Percentiles rank a stretch among this genome's conserved stretches.
Conservation (phyloP, 2,113 vertebrate genomes). For the Psilopsiagon aurifrons region DNA sequence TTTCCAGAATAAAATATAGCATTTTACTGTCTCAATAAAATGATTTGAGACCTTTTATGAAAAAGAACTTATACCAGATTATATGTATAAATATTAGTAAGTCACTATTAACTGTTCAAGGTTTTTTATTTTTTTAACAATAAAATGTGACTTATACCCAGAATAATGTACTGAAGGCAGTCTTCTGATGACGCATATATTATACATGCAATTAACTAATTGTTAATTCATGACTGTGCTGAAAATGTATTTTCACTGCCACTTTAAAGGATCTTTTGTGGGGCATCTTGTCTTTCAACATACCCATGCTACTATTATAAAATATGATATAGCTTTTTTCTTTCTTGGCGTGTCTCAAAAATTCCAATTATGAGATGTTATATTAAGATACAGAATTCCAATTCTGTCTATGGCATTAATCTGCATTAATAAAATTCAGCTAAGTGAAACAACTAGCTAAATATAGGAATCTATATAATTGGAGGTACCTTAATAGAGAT, state of each 20-base stretch:
- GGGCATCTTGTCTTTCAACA: not conserved
- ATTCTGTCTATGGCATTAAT: not conserved
- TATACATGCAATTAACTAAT: not conserved
- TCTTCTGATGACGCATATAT: not conserved
- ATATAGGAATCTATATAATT: not conserved
- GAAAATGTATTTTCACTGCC: not conserved
- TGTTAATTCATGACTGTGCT: not conserved
- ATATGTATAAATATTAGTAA: not conserved
- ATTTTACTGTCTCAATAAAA: not conserved
- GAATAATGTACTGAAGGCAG: not conserved
- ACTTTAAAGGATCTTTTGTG: not conserved
- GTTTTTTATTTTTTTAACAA: not conserved
- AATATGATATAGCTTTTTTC: not conserved
- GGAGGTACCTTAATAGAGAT: not conserved
- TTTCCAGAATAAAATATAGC: not conserved
- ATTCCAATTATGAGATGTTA: not conserved
- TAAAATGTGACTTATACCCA: not conserved
- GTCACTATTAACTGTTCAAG: not conserved
- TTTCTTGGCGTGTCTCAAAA: not conserved
- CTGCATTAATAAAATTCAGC: constrained; percentile 11
- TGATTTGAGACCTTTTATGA: not conserved
- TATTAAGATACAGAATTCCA: constrained; percentile 36
- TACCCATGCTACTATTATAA: not conserved
- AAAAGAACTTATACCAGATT: not conserved
- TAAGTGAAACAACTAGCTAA: not conserved